phyloP scores from a whole-genome alignment of 2,888 invertebrate genomes.

The Mycogona germanica region DNA sequence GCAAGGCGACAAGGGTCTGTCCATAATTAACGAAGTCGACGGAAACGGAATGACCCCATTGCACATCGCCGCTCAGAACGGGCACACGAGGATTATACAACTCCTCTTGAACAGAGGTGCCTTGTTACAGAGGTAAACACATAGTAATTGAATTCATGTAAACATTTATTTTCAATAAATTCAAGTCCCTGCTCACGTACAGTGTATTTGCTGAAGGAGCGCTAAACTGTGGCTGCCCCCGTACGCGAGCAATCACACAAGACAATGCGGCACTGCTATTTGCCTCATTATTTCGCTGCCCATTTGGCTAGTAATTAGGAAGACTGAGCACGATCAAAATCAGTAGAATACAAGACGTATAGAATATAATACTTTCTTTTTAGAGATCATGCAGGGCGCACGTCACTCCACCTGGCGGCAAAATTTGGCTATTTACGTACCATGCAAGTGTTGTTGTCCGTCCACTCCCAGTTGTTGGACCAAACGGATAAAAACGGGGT shows the following conservation, averaged over 20 bases:
- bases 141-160: background rate
- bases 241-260: too few relatives aligned
- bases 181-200: too few relatives aligned
- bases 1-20: conserved; percentile 70
- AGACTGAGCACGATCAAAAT: too few relatives aligned
- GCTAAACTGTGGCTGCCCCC: too few relatives aligned
- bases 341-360: too few relatives aligned
- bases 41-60: conserved; percentile 73
- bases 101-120: conserved; percentile 71
- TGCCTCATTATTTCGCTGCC: too few relatives aligned
- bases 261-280: too few relatives aligned
- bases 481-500: conserved; percentile 75
- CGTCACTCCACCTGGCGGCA: conserved; percentile 70
- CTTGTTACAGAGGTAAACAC: conserved; percentile 45
- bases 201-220: too few relatives aligned
- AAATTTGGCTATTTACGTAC: conserved; percentile 69
- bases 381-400: conserved; percentile 68
- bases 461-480: conserved; percentile 73
- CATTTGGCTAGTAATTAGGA: too few relatives aligned
- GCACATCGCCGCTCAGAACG: conserved; percentile 69
- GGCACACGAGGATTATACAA: conserved; percentile 72
- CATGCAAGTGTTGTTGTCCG: conserved; percentile 66
- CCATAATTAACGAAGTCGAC: conserved; percentile 82
- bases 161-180: too few relatives aligned
- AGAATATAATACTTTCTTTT: too few relatives aligned